phyloP scores from a whole-genome alignment of 2,113 vertebrate genomes.

The Bos indicus region DNA sequence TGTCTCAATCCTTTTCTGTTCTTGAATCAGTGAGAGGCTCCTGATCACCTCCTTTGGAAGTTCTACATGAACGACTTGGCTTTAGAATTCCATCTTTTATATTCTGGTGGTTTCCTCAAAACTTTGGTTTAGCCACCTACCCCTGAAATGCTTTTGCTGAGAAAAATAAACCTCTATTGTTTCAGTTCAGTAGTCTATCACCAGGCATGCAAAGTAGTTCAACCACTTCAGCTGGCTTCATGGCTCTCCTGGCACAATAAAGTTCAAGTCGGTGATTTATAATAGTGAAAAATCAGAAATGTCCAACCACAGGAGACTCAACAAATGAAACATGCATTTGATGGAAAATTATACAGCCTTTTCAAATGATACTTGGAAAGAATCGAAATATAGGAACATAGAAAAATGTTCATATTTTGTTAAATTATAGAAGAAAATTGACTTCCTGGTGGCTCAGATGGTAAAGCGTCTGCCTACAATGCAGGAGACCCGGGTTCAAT shows the following conservation, averaged over 20 bases:
- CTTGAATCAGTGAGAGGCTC: neutral
- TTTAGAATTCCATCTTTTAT: neutral
- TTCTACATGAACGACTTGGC: neutral
- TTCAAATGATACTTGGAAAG: neutral
- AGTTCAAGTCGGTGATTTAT: neutral
- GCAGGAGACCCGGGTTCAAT: accelerated
- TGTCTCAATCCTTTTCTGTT: neutral
- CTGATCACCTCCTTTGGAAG: neutral
- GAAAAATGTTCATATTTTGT: neutral
- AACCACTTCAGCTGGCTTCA: neutral
- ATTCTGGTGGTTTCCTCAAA: neutral
- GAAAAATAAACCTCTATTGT: neutral
- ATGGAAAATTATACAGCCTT: neutral
- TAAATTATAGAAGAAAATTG: neutral
- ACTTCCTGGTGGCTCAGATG: neutral
- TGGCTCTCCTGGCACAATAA: neutral
- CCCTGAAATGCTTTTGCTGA: neutral
- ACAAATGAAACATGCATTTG: neutral
- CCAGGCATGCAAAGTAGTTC: neutral
- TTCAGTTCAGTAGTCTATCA: neutral
- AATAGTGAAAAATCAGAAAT: neutral
- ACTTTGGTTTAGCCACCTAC: neutral
- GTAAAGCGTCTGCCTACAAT: neutral
- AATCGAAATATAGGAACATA: neutral
- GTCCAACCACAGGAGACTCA: neutral